phyloP scores from a whole-genome alignment of 2,888 invertebrate genomes.

The Cosmia trapezina region DNA sequence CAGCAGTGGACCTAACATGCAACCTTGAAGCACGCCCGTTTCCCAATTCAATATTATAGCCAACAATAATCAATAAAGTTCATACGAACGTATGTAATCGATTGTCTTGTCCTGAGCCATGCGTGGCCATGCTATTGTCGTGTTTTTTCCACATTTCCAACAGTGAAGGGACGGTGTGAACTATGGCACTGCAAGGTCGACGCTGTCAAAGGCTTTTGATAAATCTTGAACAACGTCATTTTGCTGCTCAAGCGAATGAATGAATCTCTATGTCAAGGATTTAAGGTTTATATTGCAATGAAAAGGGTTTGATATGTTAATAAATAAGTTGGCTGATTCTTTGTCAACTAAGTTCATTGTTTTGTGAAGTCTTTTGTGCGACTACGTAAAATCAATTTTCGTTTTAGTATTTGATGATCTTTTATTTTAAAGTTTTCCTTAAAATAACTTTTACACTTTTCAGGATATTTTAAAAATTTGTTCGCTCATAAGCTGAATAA shows the following conservation, averaged over 20 bases:
- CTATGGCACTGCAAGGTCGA: conserved; percentile 86
- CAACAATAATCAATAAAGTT: conserved; percentile 88
- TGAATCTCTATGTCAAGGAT: conserved; percentile 15
- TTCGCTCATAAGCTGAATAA: neutral
- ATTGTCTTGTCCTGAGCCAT: conserved; percentile 86
- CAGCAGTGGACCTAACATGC: conserved; percentile 67
- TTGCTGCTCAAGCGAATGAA: conserved; percentile 43
- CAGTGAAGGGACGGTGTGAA: conserved; percentile 90
- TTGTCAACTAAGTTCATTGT: conserved; percentile 65
- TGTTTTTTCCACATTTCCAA: conserved; percentile 87
- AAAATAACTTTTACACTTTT: neutral
- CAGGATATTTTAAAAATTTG: neutral
- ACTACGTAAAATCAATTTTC: conserved; percentile 47
- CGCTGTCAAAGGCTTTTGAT: conserved; percentile 84
- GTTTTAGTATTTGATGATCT: conserved; percentile 17
- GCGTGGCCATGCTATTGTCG: conserved; percentile 86
- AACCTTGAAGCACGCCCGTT: conserved; percentile 81
- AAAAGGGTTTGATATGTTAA: neutral
- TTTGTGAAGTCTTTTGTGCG: conserved; percentile 51
- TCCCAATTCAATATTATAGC: conserved; percentile 82
- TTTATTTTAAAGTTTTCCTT: neutral
- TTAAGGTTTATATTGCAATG: conserved; percentile 44
- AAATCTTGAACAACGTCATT: conserved; percentile 68
- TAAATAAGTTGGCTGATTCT: conserved; percentile 48
- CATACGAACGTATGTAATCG: conserved; percentile 85